Evolutionary conservation across 2,797 vertebrate species (phyloP), one percentile per base, ranked within the genome.

Genomic region (Sandelia bainsii): DNA sequence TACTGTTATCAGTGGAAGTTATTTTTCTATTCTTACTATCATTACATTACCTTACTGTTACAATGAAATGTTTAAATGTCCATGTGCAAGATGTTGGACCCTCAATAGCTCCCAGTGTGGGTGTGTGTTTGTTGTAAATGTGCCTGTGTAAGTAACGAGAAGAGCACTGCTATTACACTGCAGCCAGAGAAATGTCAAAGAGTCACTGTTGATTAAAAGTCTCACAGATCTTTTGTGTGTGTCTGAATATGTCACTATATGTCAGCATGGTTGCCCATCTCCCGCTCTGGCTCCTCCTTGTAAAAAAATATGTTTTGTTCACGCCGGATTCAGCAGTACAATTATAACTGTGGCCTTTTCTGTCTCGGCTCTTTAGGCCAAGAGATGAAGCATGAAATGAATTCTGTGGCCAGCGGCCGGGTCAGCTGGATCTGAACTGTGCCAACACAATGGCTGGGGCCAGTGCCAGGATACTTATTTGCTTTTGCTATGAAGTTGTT

Each of bases 371-470:
- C 83, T 89, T 89, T 77, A 85, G 80, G 69, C 77, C 63, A 70
- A 82, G 79, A 86, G 84, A 87, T 79, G 82, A 81, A 85, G 83
- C 87, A 85, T 92, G 88, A 93, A 89, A 91, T 91, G 71, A 80
- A 84, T 82, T 87, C 79, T 87, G 86, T 68, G 72, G 82, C 83
- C 69, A 72, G 62, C 42, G 49, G 69, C 65, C 19, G 40, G 62
- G 67, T 75, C 84, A 82, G 82, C 82, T 86, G 84, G 62, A 74
- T 77, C 59, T 68, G 61, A 73, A 69, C 79, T 32, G 77, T 90
- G 75, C 85, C 80, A 85, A 79, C 71, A 81, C 85, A 82, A 82
- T 72, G 74, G 64, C 44, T 51, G 32, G 64, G 64, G 70, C 64
- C 10, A 4, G 23, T 63, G 81, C 80, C 87, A 88, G 67, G 53